Evolutionary conservation across 2,888 invertebrate genomes (phyloP), one percentile per base, ranked within the genome.

Genomic region (Lydus trimaculatus): DNA sequence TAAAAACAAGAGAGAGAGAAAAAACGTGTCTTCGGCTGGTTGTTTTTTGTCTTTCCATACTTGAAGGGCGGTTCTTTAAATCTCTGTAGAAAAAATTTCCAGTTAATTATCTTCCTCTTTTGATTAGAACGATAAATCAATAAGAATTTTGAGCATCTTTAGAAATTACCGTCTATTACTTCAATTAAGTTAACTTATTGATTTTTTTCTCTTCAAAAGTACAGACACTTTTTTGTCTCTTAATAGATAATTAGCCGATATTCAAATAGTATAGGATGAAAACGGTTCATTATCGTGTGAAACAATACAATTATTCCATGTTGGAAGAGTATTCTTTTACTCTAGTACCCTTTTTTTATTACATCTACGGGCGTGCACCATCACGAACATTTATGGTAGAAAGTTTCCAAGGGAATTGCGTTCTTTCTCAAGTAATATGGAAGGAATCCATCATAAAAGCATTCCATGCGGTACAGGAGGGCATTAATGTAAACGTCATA

Each of bases 361-460:
- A 77, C 77, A 72, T 72, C 72, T 69, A 73, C 69, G 75, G 72
- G 69, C 75, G 56, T 56, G 25, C 56, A 56, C 56, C 56, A 56
- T 23, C 56, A 56, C 56, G 72, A 77, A 78, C 79, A 73, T 79
- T 80, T 79, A 80, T 75, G 76, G 76, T 71, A 63, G 73, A 77
- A 80, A 79, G 73, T 80, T 79, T 78, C 76, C 56, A 72, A 69
- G 75, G 78, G 78, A 80, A 79, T 78, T 75, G 78, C 79, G 79
- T 78, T 80, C 80, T 78, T 78, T 72, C 67, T 63, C 68, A 71
- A 75, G 77, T 76, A 79, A 78, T 78, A 79, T 78, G 77, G 77
- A 78, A 78, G 79, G 79, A 81, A 81, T 81, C 79, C 79, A 80
- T 80, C 80, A 80, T 80, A 80, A 81, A 81, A 77, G 80, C 81